Percentiles rank a stretch among this genome's conserved stretches.
Conservation (phyloP, 2,113 vertebrate genomes). For the Scomber japonicus region DNA sequence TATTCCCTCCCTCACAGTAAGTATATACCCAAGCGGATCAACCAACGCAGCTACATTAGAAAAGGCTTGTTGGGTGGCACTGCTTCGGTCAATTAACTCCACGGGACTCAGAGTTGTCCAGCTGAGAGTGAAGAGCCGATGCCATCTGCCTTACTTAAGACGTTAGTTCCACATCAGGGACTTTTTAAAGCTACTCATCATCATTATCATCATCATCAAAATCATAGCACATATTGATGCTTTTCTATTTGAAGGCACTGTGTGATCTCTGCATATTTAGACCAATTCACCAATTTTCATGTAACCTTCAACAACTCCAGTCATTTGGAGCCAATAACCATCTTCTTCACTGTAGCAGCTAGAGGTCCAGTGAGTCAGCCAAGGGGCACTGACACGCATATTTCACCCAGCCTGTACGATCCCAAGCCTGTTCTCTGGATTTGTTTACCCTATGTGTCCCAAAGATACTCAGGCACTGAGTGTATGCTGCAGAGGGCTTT, state of each 20-base stretch:
- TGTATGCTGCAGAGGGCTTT: not conserved
- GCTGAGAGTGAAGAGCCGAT: slow-evolving; percentile 28
- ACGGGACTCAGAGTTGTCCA: slow-evolving; percentile 29
- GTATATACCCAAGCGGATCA: slow-evolving; percentile 31
- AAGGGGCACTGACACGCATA: not conserved
- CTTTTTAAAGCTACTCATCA: not conserved
- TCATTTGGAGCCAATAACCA: not conserved
- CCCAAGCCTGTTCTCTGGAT: not conserved
- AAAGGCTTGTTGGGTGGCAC: slow-evolving; percentile 44
- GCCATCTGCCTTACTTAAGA: slow-evolving; percentile 17
- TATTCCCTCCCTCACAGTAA: slow-evolving; percentile 8
- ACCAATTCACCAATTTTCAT: not conserved
- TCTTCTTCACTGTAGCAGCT: not conserved
- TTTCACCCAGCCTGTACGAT: not conserved
- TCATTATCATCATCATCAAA: not conserved
- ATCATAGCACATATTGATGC: not conserved
- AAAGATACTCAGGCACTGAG: too few relatives aligned
- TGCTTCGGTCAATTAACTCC: slow-evolving; percentile 48
- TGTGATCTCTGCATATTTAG: not conserved
- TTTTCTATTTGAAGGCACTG: not conserved
- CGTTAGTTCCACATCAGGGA: slow-evolving; percentile 6
- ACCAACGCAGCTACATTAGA: slow-evolving; percentile 31
- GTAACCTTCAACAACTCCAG: not conserved
- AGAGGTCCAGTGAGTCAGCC: too few relatives aligned
- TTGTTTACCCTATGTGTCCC: too few relatives aligned